Evolutionary conservation across 1,140 invertebrate genomes (phyloP).

Genomic region (Listronotus oregonensis): DNA sequence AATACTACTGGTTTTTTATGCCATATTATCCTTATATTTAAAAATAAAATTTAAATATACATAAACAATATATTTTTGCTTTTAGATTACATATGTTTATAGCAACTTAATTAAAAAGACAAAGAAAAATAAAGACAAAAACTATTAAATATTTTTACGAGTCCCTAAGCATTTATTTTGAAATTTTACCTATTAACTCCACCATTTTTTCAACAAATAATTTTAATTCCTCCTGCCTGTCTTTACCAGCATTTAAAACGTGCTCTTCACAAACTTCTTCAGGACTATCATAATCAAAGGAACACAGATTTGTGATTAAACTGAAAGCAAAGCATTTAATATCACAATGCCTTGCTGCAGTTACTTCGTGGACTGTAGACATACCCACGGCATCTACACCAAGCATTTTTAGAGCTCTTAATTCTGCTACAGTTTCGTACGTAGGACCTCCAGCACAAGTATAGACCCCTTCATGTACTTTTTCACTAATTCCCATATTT

Average conservation of each 20-base stretch:
- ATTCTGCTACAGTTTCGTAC: conserved; percentile 91
- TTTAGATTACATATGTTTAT: too few species aligned
- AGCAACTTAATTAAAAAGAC: too few species aligned
- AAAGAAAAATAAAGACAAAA: too few species aligned
- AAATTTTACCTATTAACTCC: conserved; percentile 12
- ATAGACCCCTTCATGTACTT: conserved; percentile 85
- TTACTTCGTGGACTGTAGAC: conserved; percentile 87
- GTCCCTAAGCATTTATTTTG: too few species aligned
- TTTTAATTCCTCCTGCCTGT: conserved; percentile 68
- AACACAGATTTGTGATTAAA: conserved; percentile 87
- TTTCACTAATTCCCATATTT: conserved; percentile 72
- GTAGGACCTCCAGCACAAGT: conserved; percentile 88
- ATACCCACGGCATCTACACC: conserved; percentile 92
- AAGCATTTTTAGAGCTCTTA: conserved; percentile 76
- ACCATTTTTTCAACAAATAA: conserved; percentile 69
- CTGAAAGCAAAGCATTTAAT: conserved; percentile 87
- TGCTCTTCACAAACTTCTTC: conserved; percentile 83
- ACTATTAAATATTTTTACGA: too few species aligned
- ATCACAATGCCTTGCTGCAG: conserved; percentile 87
- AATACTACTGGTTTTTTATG: too few species aligned
- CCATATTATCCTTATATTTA: too few species aligned
- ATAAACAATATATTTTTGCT: too few species aligned
- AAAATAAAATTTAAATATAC: too few species aligned
- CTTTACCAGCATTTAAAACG: conserved; percentile 79
- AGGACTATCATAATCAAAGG: conserved; percentile 76